phyloP scores from a whole-genome alignment of 1,140 invertebrate genomes.

The Drosophila auraria region DNA sequence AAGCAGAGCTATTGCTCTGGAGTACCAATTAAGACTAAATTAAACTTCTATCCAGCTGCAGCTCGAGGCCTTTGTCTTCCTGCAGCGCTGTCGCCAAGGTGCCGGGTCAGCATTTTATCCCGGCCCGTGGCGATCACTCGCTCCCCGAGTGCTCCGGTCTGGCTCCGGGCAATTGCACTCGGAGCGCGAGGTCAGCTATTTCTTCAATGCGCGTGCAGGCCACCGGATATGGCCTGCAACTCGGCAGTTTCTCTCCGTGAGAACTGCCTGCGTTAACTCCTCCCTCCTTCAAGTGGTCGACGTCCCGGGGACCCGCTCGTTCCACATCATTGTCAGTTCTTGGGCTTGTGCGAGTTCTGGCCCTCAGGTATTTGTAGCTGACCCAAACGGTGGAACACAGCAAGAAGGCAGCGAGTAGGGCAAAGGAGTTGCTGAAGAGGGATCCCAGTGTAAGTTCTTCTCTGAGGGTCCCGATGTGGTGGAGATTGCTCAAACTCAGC shows the following conservation, averaged over 20 bases:
- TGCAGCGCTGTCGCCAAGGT: too few relatives aligned
- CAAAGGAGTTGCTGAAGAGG: neutral
- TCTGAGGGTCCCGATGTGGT: conserved; percentile 1
- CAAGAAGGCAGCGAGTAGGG: neutral
- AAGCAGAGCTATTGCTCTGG: too few relatives aligned
- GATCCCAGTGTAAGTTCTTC: neutral
- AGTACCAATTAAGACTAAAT: too few relatives aligned
- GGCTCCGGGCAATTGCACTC: too few relatives aligned
- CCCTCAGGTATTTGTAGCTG: neutral
- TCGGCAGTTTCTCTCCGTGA: neutral
- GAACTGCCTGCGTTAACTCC: neutral
- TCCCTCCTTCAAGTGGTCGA: conserved; percentile 3
- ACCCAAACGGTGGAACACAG: neutral
- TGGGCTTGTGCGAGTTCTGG: neutral
- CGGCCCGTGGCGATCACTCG: too few relatives aligned
- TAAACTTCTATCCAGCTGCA: too few relatives aligned
- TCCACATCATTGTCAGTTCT: neutral
- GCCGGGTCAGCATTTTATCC: too few relatives aligned
- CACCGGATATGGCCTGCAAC: conserved; percentile 10
- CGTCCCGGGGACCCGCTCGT: neutral
- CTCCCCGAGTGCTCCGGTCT: too few relatives aligned
- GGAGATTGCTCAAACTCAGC: conserved; percentile 9
- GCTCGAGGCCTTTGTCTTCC: too few relatives aligned
- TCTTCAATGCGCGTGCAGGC: neutral
- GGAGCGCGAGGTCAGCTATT: too few relatives aligned